Evolutionary conservation across 2,888 invertebrate genomes (phyloP), one percentile per base, ranked within the genome.

Genomic region (Cylindroiulus punctatus): DNA sequence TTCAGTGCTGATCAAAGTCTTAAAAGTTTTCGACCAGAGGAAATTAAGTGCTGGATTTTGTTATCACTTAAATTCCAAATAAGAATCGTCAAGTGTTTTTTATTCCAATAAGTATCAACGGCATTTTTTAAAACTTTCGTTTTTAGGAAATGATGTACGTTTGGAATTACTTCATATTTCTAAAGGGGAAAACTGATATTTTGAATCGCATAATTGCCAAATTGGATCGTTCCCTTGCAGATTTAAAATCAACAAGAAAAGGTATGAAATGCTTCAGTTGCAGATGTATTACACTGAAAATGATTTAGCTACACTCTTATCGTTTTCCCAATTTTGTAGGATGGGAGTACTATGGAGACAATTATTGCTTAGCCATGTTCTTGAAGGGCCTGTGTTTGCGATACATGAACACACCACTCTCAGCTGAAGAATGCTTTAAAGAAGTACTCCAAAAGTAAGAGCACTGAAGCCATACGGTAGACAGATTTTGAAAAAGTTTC

Each of bases 331-430:
- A n/a, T n/a, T 57, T 86, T 86, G 7, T 30, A 86, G 86, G 85
- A 85, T 85, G 76, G 84, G 65, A 32, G 32, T 89, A 93, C 90
- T 93, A 93, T 88, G 92, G 92, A 0, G 96, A 96, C 90, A 96
- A 96, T 90, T 92, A 93, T 88, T 96, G 95, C 1, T 92, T 98
- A 84, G 91, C 96, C 44, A 91, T 95, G 52, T 92, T 96, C 88
- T 90, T 98, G 88, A 95, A 96, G 90, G 98, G 97, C 0, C 94
- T 96, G 86, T 95, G 96, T 90, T 92, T 97, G 47, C 92, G 95
- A 84, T 94, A 95, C 89, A 94, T 97, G 93, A 93, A 94, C 32
- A 94, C 95, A 90, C 94, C 94, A 4, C 92, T 94, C 32, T 94
- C 95, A 89, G 96, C 98, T 0, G 93, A 97, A 88, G 94, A 95